Base-by-base conservation (phyloP, 2,113 vertebrate genomes). In the Heterotilapia buettikoferi region DNA sequence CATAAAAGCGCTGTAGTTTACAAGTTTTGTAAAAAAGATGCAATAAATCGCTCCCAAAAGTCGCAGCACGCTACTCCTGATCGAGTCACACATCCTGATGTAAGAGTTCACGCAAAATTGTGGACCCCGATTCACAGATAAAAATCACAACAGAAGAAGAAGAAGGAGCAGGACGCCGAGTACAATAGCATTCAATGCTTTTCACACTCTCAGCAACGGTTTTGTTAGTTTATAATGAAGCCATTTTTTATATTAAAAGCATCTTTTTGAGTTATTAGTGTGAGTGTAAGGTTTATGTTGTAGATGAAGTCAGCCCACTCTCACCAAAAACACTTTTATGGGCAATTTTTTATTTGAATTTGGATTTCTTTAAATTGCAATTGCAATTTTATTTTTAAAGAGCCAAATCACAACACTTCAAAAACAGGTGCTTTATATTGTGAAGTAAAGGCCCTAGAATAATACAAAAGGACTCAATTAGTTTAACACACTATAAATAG, bases 141-240 rank as follows among this genome's bases (percentile, higher is more conserved):
- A 47, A 76, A 11, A 76, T 76, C 68, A 76, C 24, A 29, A 29
- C 3, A 5, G 71, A 76, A 76, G 43, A 21, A 54, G 18, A 47
- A 29, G 24, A 11, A 76, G n/a, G n/a, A 43, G 5, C 1, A 5
- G 13, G 8, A 43, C 0, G 0, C 21, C 1, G 2, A 45, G 24
- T 50, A 29, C 4, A 36, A 78, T 19, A 50, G 6, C 10, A 1
- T 78, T 50, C 43, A 31, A 18, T 29, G 13, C 26, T 12, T 50
- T 47, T 29, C 71, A 12, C 10, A 19, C 71, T 29, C 24, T 1
- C 24, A 19, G 24, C 29, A 73, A 47, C 1, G 3, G 45, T 0
- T 50, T 78, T 31, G 16, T 31, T 52, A 31, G 73, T n/a, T 50
- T 31, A 78, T 50, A 12, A 29, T 18, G 43, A 50, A 2, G 61